Conservation (phyloP, 2,888 invertebrate species). For the Odontocerum albicorne region DNA sequence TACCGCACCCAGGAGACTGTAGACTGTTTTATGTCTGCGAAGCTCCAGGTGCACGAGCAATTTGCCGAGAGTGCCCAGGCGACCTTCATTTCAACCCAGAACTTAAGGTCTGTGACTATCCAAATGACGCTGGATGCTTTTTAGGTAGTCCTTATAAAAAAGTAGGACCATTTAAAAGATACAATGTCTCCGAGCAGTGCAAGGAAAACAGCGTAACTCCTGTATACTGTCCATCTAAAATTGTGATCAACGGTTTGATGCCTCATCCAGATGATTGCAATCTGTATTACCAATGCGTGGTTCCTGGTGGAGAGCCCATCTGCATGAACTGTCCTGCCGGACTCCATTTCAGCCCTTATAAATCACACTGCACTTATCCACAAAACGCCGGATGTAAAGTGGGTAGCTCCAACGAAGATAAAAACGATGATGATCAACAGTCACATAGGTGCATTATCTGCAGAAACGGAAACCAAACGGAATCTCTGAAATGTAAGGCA, state of each 20-base stretch:
- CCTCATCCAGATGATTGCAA: constrained; percentile 21
- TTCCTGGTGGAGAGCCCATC: constrained; percentile 15
- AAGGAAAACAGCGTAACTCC: constrained; percentile 37
- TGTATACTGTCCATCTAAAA: constrained; percentile 38
- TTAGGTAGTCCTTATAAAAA: too few species aligned
- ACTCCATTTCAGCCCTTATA: constrained; percentile 11
- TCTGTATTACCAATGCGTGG: constrained; percentile 23
- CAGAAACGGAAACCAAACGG: background rate
- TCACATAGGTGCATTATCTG: too few species aligned
- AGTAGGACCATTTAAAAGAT: too few species aligned
- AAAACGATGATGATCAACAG: too few species aligned
- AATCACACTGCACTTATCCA: constrained; percentile 15
- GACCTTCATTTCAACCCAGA: constrained; percentile 41
- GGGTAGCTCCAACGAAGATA: background rate
- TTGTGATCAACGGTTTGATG: constrained; percentile 20
- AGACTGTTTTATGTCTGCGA: constrained; percentile 42
- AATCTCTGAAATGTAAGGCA: background rate
- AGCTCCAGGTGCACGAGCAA: constrained; percentile 28
- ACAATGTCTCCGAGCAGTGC: constrained; percentile 38
- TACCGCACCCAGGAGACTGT: constrained; percentile 42
- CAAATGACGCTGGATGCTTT: constrained; percentile 39
- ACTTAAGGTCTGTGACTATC: constrained; percentile 40
- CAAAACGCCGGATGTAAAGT: constrained; percentile 15
- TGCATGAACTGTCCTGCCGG: constrained; percentile 27
- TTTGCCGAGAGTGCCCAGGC: constrained; percentile 42